These are phyloP conservation scores for Phalacrocorax brasilianus DNA, from an alignment of 2,113 vertebrate genomes.

Conservation along the genomic window DNA sequence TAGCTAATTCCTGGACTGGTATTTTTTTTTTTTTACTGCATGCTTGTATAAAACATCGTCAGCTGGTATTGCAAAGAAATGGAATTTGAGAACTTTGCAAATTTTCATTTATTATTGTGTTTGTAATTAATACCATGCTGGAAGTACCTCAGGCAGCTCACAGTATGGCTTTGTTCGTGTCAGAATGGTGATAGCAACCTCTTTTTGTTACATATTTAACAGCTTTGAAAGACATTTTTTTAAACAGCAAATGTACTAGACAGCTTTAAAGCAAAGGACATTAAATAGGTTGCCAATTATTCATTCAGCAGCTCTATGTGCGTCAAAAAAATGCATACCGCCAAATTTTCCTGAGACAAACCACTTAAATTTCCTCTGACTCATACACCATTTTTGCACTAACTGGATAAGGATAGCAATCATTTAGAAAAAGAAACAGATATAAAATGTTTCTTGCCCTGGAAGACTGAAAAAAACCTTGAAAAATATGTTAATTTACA, in stretches of 20 bases:
- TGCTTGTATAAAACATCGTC: neutral
- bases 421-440: constrained; percentile 26
- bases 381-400: constrained; percentile 24
- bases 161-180: constrained; percentile 59
- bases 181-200: constrained; percentile 49
- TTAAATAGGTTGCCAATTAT: constrained; percentile 60
- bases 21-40: neutral
- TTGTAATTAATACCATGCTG: constrained; percentile 48
- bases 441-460: neutral
- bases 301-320: constrained; percentile 39
- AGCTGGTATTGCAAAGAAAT: neutral
- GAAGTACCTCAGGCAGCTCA: constrained; percentile 40
- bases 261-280: constrained; percentile 58
- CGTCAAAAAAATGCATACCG: constrained; percentile 56
- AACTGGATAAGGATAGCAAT: constrained; percentile 35
- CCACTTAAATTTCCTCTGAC: constrained; percentile 66
- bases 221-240: constrained; percentile 61
- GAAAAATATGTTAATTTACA: constrained; percentile 22
- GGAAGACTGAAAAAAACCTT: neutral
- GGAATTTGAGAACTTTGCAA: neutral
- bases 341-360: constrained; percentile 59
- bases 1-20: neutral
- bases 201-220: constrained; percentile 65
- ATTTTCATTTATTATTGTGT: constrained; percentile 22
- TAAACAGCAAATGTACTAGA: constrained; percentile 36